phyloP scores from a whole-genome alignment of 2,888 invertebrate species.

The Ornithoptera priamus region DNA sequence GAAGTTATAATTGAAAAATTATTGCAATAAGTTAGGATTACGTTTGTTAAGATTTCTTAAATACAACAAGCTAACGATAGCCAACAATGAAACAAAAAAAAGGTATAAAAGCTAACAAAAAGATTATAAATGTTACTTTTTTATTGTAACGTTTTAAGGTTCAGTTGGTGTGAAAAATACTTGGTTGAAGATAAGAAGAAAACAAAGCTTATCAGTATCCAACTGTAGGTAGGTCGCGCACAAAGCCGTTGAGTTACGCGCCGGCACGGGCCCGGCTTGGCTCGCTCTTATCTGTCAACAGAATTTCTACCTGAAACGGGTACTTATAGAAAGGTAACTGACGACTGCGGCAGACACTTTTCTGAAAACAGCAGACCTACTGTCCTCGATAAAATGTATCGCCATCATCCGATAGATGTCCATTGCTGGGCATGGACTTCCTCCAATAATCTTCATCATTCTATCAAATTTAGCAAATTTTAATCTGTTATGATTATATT shows the following conservation, averaged over 20 bases:
- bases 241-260: constrained; percentile 60
- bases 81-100: neutral
- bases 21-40: too few species aligned
- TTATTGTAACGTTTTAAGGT: constrained; percentile 25
- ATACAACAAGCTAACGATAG: too few species aligned
- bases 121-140: constrained; percentile 18
- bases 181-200: constrained; percentile 56
- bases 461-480: too few species aligned
- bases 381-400: too few species aligned
- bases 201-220: constrained; percentile 62
- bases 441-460: too few species aligned
- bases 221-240: constrained; percentile 56
- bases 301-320: constrained; percentile 47
- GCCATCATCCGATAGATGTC: too few species aligned
- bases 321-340: constrained; percentile 37
- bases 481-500: too few species aligned
- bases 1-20: too few species aligned
- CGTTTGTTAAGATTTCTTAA: too few species aligned
- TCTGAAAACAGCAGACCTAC: constrained; percentile 31
- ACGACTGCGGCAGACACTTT: constrained; percentile 39
- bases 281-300: constrained; percentile 67
- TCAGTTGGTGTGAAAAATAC: constrained; percentile 41
- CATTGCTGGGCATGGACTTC: too few species aligned
- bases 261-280: constrained; percentile 53
- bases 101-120: constrained; percentile 8